phyloP scores from a whole-genome alignment of 1,140 invertebrate genomes.

The Macrocentrus cingulum region DNA sequence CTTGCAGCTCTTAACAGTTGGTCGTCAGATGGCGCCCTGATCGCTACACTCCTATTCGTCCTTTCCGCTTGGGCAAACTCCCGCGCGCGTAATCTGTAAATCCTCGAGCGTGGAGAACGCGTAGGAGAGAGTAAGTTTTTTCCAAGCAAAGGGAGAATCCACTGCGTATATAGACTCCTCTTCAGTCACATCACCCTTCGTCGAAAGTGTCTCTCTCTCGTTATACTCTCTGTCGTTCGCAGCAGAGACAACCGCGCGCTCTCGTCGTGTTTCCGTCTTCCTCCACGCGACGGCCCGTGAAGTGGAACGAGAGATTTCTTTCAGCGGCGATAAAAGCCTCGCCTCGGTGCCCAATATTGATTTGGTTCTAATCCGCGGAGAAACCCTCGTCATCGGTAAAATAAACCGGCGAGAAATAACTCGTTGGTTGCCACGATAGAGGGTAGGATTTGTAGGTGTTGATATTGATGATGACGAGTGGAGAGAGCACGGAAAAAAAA shows the following conservation, averaged over 20 bases:
- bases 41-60: no score
- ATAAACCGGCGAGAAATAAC: slow-evolving; percentile 36
- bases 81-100: slow-evolving; percentile 52
- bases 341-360: slow-evolving; percentile 59
- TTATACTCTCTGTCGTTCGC: not conserved
- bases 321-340: slow-evolving; percentile 55
- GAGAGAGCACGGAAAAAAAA: no score
- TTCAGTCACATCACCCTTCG: slow-evolving; percentile 18
- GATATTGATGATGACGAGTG: not conserved
- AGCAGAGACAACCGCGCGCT: not conserved
- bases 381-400: slow-evolving; percentile 34
- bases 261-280: slow-evolving; percentile 4
- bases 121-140: slow-evolving; percentile 53
- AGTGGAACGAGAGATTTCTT: slow-evolving; percentile 41
- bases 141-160: no score
- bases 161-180: slow-evolving; percentile 48
- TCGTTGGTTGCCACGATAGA: slow-evolving; percentile 16
- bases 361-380: slow-evolving; percentile 57
- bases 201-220: not conserved
- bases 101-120: slow-evolving; percentile 44
- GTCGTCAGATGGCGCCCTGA: no score
- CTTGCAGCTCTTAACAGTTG: slow-evolving; percentile 35
- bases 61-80: slow-evolving; percentile 33
- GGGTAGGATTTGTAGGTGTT: slow-evolving; percentile 1
- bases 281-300: slow-evolving; percentile 20